Evolutionary conservation across 2,797 vertebrate genomes (phyloP).

Genomic region (Loris lydekkerianus): DNA sequence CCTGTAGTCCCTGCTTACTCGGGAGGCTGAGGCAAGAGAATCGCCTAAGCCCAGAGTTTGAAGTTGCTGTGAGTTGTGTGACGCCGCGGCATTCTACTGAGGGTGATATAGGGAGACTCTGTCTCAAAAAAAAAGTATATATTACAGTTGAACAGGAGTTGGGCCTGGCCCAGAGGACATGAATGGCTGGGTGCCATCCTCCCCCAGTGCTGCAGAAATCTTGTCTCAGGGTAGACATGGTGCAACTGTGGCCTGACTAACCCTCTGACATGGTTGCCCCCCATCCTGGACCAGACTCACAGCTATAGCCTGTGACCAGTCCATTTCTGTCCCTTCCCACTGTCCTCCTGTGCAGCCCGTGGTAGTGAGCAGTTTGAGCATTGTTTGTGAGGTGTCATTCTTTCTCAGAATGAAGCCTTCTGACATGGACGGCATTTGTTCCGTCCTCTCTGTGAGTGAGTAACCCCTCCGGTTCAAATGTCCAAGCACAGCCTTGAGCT

Average conservation of each 20-base stretch:
- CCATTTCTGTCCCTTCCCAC: background rate
- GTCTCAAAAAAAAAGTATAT: too few relatives aligned
- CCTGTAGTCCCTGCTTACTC: too few relatives aligned
- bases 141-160: background rate
- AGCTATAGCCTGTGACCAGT: background rate
- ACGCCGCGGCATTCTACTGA: too few relatives aligned
- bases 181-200: background rate
- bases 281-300: background rate
- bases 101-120: too few relatives aligned
- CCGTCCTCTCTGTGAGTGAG: slow-evolving; percentile 11
- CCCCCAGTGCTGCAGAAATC: background rate
- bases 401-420: background rate
- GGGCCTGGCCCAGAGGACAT: background rate
- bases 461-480: background rate
- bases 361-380: background rate
- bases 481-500: background rate
- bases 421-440: background rate
- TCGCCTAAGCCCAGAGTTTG: too few relatives aligned
- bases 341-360: background rate
- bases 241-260: background rate
- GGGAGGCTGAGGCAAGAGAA: too few relatives aligned
- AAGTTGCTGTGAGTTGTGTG: too few relatives aligned
- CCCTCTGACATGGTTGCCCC: background rate
- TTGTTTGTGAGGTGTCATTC: slow-evolving; percentile 38
- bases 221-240: background rate